Percentiles rank a stretch among this genome's conserved stretches.
Evolutionary conservation across 2,888 invertebrate genomes (phyloP).

Genomic region (Thecophora atra): DNA sequence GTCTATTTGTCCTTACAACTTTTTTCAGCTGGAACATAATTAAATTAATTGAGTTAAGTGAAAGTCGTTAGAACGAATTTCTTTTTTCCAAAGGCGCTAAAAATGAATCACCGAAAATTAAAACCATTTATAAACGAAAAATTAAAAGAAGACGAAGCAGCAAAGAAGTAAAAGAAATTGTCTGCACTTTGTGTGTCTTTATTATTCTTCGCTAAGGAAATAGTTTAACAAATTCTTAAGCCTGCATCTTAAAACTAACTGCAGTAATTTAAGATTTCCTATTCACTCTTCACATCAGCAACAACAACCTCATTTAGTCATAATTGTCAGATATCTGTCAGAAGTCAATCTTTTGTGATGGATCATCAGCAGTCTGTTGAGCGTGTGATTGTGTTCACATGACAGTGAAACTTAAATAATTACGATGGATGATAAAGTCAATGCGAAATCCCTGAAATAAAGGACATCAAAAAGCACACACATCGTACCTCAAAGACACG

Average conservation of each 20-base stretch:
- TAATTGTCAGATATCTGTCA: constrained; percentile 48
- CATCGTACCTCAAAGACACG: background rate
- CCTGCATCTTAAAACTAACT: too few species aligned
- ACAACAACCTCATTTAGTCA: constrained; percentile 35
- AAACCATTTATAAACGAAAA: constrained; percentile 32
- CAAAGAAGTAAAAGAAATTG: too few species aligned
- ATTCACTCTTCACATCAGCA: background rate
- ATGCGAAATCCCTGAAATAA: constrained; percentile 38
- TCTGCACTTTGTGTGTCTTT: too few species aligned
- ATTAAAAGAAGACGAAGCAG: too few species aligned
- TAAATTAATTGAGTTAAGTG: constrained; percentile 43
- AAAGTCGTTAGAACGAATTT: constrained; percentile 35
- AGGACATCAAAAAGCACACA: background rate
- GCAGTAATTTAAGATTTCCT: too few species aligned
- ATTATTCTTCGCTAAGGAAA: too few species aligned
- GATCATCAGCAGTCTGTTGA: background rate
- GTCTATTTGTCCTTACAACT: constrained; percentile 1
- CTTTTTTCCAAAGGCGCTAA: background rate
- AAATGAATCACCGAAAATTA: constrained; percentile 1
- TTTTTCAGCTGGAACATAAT: constrained; percentile 36
- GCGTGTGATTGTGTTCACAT: background rate
- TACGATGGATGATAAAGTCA: constrained; percentile 40
- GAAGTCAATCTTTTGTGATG: constrained; percentile 35
- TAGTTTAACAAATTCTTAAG: too few species aligned
- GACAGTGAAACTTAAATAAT: constrained; percentile 39